Evolutionary conservation across 2,888 invertebrate genomes (phyloP).

Genomic region (Sycophila texana): DNA sequence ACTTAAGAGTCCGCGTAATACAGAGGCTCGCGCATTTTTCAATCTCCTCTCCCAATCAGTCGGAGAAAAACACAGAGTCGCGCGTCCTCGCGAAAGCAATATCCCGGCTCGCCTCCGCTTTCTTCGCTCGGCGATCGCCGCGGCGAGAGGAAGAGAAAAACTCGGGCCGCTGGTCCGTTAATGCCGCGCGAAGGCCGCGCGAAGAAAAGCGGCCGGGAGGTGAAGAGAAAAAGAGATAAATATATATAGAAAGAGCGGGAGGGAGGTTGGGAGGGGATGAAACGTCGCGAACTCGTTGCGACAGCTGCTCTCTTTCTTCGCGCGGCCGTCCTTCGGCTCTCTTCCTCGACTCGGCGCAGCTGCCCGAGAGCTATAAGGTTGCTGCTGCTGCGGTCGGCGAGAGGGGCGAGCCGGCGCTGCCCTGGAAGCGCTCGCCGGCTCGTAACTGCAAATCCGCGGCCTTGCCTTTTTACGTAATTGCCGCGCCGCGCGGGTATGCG

Average conservation of each 20-base stretch:
- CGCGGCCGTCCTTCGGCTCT: slow-evolving; percentile 12
- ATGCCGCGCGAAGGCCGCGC: slow-evolving; percentile 48
- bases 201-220: background rate
- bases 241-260: slow-evolving; percentile 4
- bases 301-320: slow-evolving; percentile 43
- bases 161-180: slow-evolving; percentile 35
- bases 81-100: slow-evolving; percentile 39
- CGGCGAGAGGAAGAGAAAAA: slow-evolving; percentile 24
- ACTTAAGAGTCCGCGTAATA: too few species aligned
- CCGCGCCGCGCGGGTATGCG: too few species aligned
- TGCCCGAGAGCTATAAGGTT: background rate
- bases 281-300: slow-evolving; percentile 28
- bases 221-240: background rate
- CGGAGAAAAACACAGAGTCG: background rate
- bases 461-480: slow-evolving; percentile 4
- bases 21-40: background rate
- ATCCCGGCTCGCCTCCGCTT: slow-evolving; percentile 21
- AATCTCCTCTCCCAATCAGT: slow-evolving; percentile 3
- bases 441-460: background rate
- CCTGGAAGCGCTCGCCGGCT: background rate
- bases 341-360: slow-evolving; percentile 32
- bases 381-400: background rate
- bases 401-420: slow-evolving; percentile 7
- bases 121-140: slow-evolving; percentile 14
- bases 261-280: background rate